Evolutionary conservation across 2,797 vertebrate species (phyloP).

Genomic region (Gastrophryne carolinensis): DNA sequence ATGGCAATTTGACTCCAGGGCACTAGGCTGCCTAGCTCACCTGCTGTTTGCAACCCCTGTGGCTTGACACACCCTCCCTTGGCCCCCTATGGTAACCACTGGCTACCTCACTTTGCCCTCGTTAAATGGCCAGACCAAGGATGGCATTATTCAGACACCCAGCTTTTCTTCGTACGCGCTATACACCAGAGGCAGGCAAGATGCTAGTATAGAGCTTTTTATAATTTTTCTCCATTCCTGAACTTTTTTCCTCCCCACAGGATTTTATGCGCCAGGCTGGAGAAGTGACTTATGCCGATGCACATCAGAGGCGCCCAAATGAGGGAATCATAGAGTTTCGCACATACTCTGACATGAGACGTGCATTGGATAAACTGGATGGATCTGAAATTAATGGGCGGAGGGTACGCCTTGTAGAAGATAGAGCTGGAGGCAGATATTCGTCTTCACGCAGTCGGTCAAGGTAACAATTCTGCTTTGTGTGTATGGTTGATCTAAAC

Average conservation of each 20-base stretch:
- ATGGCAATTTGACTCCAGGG: no score
- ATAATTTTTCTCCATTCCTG: neutral
- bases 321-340: slow-evolving; percentile 97
- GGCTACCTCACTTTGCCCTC: no score
- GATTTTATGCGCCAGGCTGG: slow-evolving; percentile 99
- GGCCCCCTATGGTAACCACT: no score
- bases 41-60: no score
- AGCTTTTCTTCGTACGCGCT: no score
- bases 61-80: no score
- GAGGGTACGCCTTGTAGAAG: slow-evolving; percentile 94
- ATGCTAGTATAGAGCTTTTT: no score
- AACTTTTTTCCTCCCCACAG: slow-evolving; percentile 58
- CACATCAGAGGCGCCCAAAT: slow-evolving; percentile 91
- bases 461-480: slow-evolving; percentile 25
- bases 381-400: slow-evolving; percentile 95
- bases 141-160: no score
- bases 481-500: no score
- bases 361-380: slow-evolving; percentile 94
- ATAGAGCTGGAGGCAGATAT: slow-evolving; percentile 85
- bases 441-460: slow-evolving; percentile 89
- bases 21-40: no score
- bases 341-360: slow-evolving; percentile 95
- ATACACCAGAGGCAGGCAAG: no score
- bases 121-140: no score
- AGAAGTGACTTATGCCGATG: slow-evolving; percentile 95